Conservation (phyloP, 1,140 invertebrate species). For the Sitodiplosis mosellana region DNA sequence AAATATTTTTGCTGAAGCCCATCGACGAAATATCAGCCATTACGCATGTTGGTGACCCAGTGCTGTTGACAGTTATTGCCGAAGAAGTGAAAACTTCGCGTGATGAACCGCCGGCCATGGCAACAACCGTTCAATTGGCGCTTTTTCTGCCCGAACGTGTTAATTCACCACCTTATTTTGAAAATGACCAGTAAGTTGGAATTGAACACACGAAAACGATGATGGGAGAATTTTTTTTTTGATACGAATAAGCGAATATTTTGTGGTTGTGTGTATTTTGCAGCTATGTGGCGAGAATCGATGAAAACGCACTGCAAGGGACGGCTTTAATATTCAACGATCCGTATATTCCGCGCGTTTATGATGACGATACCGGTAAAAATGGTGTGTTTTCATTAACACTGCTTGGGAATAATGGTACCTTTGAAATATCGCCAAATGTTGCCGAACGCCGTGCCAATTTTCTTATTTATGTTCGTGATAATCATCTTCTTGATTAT, state of each 20-base stretch:
- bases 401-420: constrained; percentile 62
- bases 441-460: constrained; percentile 62
- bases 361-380: constrained; percentile 58
- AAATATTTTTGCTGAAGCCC: constrained; percentile 49
- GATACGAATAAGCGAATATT: too few relatives aligned
- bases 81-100: constrained; percentile 54
- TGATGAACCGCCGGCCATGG: constrained; percentile 54
- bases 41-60: constrained; percentile 53
- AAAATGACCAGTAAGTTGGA: constrained; percentile 47
- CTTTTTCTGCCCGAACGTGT: constrained; percentile 55
- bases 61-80: constrained; percentile 62
- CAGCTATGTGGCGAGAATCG: constrained; percentile 53
- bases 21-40: constrained; percentile 58
- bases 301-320: constrained; percentile 69
- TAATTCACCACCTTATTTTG: constrained; percentile 57
- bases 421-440: constrained; percentile 74
- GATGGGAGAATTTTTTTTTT: neutral
- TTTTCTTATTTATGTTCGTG: constrained; percentile 66
- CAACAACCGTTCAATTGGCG: constrained; percentile 56
- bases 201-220: constrained; percentile 1
- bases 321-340: constrained; percentile 50
- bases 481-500: constrained; percentile 64
- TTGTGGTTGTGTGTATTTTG: constrained; percentile 7
- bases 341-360: constrained; percentile 48
- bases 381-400: constrained; percentile 68